These are phyloP conservation scores for Molossus alvarezi DNA, from an alignment of 2,797 vertebrate genomes.

Conservation along the genomic window DNA sequence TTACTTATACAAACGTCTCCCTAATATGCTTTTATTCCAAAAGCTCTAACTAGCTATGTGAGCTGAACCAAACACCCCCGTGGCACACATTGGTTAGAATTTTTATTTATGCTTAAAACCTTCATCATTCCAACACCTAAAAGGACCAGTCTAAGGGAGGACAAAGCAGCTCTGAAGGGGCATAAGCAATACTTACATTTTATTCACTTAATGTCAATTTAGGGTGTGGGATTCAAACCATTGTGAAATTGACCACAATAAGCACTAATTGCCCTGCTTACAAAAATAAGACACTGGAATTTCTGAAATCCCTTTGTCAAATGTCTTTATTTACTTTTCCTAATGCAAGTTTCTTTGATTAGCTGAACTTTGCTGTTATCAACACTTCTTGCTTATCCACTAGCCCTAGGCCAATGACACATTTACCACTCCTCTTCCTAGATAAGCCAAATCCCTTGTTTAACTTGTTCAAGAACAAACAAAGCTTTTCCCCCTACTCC, in stretches of 20 bases:
- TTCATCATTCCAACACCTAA: background rate
- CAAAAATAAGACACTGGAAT: slow-evolving; percentile 86
- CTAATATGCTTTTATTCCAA: slow-evolving; percentile 74
- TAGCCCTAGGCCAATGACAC: slow-evolving; percentile 88
- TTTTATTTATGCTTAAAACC: slow-evolving; percentile 64
- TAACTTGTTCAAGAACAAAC: slow-evolving; percentile 92
- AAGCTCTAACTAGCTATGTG: slow-evolving; percentile 45
- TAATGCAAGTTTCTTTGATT: slow-evolving; percentile 90
- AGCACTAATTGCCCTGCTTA: slow-evolving; percentile 84
- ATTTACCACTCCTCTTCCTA: slow-evolving; percentile 90
- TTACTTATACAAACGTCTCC: slow-evolving; percentile 58
- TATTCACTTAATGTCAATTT: slow-evolving; percentile 77
- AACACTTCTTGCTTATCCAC: slow-evolving; percentile 89
- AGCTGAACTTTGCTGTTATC: slow-evolving; percentile 89
- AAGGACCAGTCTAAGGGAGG: slow-evolving; percentile 12
- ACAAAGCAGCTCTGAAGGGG: slow-evolving; percentile 66
- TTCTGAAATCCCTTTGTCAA: slow-evolving; percentile 87
- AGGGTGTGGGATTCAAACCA: slow-evolving; percentile 79
- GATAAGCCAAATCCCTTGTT: slow-evolving; percentile 91
- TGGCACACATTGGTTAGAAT: slow-evolving; percentile 31
- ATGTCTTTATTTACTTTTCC: slow-evolving; percentile 88
- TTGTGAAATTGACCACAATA: slow-evolving; percentile 79
- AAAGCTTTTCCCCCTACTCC: slow-evolving; percentile 85
- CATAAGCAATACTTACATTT: slow-evolving; percentile 75
- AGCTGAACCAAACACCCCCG: background rate